A percentile compares a stretch with the other conserved stretches of the same genome.
Evolutionary conservation across 2,113 vertebrate species (phyloP).

Genomic region (Platysteira castanea): DNA sequence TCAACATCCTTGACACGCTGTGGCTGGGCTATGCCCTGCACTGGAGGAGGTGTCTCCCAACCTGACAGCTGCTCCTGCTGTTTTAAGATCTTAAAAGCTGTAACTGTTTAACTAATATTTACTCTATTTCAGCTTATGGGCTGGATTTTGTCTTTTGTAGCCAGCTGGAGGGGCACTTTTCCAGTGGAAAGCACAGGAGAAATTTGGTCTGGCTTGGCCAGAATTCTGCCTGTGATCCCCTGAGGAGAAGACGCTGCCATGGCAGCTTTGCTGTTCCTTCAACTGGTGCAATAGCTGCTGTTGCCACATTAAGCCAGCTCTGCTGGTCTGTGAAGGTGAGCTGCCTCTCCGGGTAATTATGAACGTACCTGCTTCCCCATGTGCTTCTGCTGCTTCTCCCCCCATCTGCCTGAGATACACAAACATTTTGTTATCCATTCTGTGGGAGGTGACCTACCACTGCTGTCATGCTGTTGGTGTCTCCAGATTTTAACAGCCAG

Average conservation of each 20-base stretch:
- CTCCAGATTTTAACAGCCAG: background rate
- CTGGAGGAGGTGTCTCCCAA: background rate
- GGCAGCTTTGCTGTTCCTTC: slow-evolving; percentile 27
- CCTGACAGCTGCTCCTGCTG: background rate
- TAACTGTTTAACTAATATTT: slow-evolving; percentile 32
- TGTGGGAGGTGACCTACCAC: background rate
- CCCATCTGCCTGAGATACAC: background rate
- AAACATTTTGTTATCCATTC: slow-evolving; percentile 1
- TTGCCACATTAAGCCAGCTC: background rate
- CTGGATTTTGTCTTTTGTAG: background rate
- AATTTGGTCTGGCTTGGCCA: slow-evolving; percentile 2
- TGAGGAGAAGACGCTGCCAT: background rate
- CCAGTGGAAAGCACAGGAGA: background rate
- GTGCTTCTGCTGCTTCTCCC: background rate
- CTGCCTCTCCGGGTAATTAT: background rate
- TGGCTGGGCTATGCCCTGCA: rapidly evolving
- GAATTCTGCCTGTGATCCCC: background rate
- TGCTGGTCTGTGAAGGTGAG: slow-evolving; percentile 51
- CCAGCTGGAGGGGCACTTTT: background rate
- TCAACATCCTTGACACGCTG: background rate
- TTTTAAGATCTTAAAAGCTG: background rate
- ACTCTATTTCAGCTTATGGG: background rate
- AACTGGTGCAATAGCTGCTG: slow-evolving; percentile 3
- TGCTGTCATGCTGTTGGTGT: background rate
- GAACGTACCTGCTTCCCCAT: background rate